Conservation (phyloP, 2,888 invertebrate species). For the Homarus gammarus region DNA sequence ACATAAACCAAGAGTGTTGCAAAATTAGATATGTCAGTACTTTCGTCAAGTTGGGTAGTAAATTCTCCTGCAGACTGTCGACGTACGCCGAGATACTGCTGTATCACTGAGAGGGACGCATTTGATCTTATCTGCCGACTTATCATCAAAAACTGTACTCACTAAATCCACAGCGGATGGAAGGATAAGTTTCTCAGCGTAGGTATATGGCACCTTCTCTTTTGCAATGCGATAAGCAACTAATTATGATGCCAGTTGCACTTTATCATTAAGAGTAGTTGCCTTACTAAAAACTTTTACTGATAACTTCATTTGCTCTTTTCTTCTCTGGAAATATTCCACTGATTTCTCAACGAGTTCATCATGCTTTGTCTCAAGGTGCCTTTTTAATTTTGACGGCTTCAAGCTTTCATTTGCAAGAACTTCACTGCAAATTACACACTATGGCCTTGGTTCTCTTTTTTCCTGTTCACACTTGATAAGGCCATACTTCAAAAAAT, state of each 20-base stretch:
- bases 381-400: too few species aligned
- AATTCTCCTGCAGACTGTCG: neutral
- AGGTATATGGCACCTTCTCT: constrained; percentile 7
- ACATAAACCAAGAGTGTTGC: constrained; percentile 26
- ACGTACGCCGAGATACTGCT: neutral
- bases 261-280: too few species aligned
- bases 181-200: constrained; percentile 3
- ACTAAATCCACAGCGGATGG: constrained; percentile 4
- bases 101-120: constrained; percentile 11
- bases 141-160: constrained; percentile 23
- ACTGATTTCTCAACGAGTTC: constrained; percentile 1
- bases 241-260: constrained; percentile 17
- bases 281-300: constrained; percentile 11
- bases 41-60: constrained; percentile 13
- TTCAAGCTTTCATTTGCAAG: too few species aligned
- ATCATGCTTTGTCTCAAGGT: neutral
- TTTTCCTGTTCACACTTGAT: too few species aligned
- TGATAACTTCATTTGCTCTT: constrained; percentile 11
- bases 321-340: constrained; percentile 6
- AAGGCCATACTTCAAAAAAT: too few species aligned
- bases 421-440: too few species aligned
- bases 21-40: constrained; percentile 13
- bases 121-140: constrained; percentile 3
- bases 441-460: too few species aligned
- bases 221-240: neutral